Evolutionary conservation across 30 jellyfish, hydroid and myxozoan species (phyloP), one percentile per base, ranked within the genome.

Genomic region (Morbakka virulenta): DNA sequence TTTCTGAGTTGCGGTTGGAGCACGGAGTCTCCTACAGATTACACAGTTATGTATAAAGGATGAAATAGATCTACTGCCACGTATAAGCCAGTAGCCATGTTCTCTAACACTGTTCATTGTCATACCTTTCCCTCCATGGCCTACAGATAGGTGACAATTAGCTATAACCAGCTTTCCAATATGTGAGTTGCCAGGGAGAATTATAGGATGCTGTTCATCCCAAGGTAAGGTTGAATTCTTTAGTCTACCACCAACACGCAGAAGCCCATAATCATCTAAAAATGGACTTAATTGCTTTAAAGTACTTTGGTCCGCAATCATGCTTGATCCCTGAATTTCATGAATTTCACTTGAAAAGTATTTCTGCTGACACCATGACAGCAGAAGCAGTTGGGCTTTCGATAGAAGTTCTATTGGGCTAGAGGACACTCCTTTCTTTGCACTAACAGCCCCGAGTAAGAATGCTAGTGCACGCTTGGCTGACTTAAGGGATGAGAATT

Each of bases 181-280:
- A 72, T 75, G 87, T 28, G 81, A 75, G 4, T 75, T 61, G 30
- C 61, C 67, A 28, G 78, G 78, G 32, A 75, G 64, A 41, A 79
- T 66, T 24, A 49, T 50, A 30, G 91, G 85, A 53, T 65, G 85
- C 31, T 67, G 48, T 51, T 53, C 76, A 75, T 75, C 62, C 24
- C 0, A 75, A 57, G 87, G 80, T 3, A 75, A 67, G 74, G 69
- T 81, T 30, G 33, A 72, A 28, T 69, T 35, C 48, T 50, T 65
- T 13, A 68, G 62, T 64, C 89, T 47, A 36, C 89, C 82, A 33
- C 82, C 74, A 72, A 77, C 82, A 62, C 89, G 89, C 61, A 77
- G 9, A 52, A 77, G 83, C 48, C 89, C 89, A 21, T 77, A 25
- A 27, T 77, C 28, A 25, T 64, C 81, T 9, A 62, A 34, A 72